Base-by-base conservation (phyloP, 2,113 vertebrate species). In the Micronycteris hirsuta region DNA sequence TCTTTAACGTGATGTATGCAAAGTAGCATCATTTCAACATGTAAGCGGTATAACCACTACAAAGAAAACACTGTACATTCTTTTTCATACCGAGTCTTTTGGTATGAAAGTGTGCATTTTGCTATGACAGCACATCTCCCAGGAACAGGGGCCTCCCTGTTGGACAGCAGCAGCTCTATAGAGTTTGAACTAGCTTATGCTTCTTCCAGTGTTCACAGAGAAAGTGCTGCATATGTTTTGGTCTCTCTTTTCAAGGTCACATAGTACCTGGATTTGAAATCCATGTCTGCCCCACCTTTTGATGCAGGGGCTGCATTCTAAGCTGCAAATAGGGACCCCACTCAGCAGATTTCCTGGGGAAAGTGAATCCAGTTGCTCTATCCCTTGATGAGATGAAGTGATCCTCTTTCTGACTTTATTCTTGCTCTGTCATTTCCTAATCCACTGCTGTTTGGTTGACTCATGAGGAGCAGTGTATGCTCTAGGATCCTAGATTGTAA, bases 221-320 rank as follows among this genome's bases (percentile, higher is more conserved):
- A 88, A 77, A 31, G 36, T 20, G 2, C 49, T 43, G 3, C 26
- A 7, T 43, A 28, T 10, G 71, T 74, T 31, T 61, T 22, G 2
- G 5, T 77, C 13, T 56, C 70, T 67, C 58, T 87, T 76, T 76
- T 38, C 52, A 80, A 94, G 70, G 63, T 91, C 63, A n/a, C 4
- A 4, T 16, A 41, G 22, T 7, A 7, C 13, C 71, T 93, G 47
- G 38, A 74, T 91, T 89, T 86, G 67, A 85, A 86, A 19, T 58
- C 13, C 52, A 12, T 8, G 5, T 28, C 38, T 45, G 20, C 16
- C 22, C 63, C 13, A 63, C 33, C 65, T 71, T 93, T 82, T 49
- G 43, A 74, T 22, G 1, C 43, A 54, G 47, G 8, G 14, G 16
- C 31, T 65, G 16, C 4, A 3, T 81, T 36, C 43, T 41, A 63